phyloP scores from a whole-genome alignment of 2,113 vertebrate genomes.

The Paralichthys olivaceus region DNA sequence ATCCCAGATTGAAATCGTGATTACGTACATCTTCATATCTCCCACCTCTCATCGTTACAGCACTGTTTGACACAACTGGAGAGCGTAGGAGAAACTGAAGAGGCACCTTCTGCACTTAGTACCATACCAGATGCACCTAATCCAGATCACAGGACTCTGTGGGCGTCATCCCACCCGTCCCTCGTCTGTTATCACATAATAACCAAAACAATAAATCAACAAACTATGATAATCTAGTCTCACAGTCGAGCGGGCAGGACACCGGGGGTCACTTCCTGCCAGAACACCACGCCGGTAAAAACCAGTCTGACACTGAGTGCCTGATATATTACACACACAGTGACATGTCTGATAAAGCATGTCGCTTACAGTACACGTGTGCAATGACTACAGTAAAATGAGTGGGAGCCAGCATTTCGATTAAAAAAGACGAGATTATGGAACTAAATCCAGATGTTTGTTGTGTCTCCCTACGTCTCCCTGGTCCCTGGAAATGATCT shows the following conservation, averaged over 20 bases:
- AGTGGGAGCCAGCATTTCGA: conserved; percentile 41
- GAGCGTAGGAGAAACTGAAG: conserved; percentile 8
- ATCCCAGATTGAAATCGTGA: background rate
- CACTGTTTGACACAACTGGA: conserved; percentile 2
- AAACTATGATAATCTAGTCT: conserved; percentile 22
- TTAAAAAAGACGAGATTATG: conserved; percentile 19
- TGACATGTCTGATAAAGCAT: conserved; percentile 5
- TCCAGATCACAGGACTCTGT: conserved; percentile 30
- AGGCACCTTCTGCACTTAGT: conserved; percentile 18
- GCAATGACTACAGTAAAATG: conserved; percentile 23
- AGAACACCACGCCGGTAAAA: conserved; percentile 24
- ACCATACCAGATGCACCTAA: conserved; percentile 29
- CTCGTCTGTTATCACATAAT: conserved; percentile 12
- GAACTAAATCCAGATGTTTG: conserved; percentile 31
- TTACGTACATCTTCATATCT: background rate
- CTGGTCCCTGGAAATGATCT: conserved; percentile 59
- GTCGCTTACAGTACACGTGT: conserved; percentile 54
- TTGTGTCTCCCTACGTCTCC: conserved; percentile 4
- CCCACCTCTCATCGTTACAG: background rate
- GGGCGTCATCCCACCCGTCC: conserved; percentile 10
- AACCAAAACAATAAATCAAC: conserved; percentile 10
- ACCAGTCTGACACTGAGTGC: conserved; percentile 9
- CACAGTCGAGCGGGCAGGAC: conserved; percentile 32
- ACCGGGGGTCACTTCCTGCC: conserved; percentile 3
- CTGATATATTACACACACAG: conserved; percentile 31